phyloP scores from a whole-genome alignment of 2,888 invertebrate genomes.

The Dastarcus helophoroides region DNA sequence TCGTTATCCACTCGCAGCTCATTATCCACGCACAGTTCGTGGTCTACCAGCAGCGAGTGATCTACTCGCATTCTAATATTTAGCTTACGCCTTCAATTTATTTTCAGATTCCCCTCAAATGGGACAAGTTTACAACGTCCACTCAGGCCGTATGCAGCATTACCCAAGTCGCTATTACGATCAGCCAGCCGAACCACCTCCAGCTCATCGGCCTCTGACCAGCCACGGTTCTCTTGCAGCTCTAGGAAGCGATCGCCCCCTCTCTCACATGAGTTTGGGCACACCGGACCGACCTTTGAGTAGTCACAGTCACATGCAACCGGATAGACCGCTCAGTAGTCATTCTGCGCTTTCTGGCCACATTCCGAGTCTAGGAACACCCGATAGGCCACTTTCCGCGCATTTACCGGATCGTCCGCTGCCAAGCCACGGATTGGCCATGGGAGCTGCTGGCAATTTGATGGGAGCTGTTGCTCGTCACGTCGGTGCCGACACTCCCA shows the following conservation, averaged over 20 bases:
- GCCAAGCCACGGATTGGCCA: slow-evolving; percentile 29
- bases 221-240: slow-evolving; percentile 35
- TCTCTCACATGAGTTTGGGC: slow-evolving; percentile 29
- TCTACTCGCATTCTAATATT: too few relatives aligned
- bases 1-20: too few relatives aligned
- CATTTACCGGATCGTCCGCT: slow-evolving; percentile 25
- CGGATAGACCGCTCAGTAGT: slow-evolving; percentile 26
- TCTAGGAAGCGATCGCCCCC: slow-evolving; percentile 31
- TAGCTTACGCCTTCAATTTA: too few relatives aligned
- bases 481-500: slow-evolving; percentile 41
- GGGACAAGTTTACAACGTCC: slow-evolving; percentile 47
- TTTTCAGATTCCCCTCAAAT: slow-evolving; percentile 53
- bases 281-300: slow-evolving; percentile 22
- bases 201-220: slow-evolving; percentile 42
- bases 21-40: too few relatives aligned
- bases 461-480: slow-evolving; percentile 35
- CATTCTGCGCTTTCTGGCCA: slow-evolving; percentile 19
- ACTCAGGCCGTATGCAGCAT: slow-evolving; percentile 41
- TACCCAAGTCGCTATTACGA: slow-evolving; percentile 44
- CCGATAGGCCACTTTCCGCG: slow-evolving; percentile 24
- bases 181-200: slow-evolving; percentile 49
- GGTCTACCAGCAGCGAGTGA: too few relatives aligned
- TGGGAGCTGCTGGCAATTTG: slow-evolving; percentile 36
- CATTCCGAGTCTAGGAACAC: slow-evolving; percentile 13
- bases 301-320: slow-evolving; percentile 16